A percentile compares a stretch with the other conserved stretches of the same genome.
phyloP scores from a whole-genome alignment of 1,140 invertebrate species.

The Heterodera schachtii region DNA sequence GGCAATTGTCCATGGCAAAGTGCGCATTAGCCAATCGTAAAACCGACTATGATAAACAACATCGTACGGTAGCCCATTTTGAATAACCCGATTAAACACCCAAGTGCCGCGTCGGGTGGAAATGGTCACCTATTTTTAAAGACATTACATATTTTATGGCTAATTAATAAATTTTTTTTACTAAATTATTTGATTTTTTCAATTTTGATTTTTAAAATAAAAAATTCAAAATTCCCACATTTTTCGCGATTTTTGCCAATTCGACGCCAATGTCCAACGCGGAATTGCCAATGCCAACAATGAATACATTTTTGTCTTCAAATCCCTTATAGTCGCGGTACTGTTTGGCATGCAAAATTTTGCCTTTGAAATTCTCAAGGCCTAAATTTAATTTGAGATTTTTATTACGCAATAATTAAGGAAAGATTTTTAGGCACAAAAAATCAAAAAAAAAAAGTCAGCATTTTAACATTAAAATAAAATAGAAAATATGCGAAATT shows the following conservation, averaged over 20 bases:
- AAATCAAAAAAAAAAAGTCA: too few relatives aligned
- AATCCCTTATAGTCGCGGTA: constrained; percentile 66
- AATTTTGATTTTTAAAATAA: too few relatives aligned
- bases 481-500: too few relatives aligned
- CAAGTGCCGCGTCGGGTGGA: constrained; percentile 69
- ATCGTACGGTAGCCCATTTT: constrained; percentile 64
- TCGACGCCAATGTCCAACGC: constrained; percentile 71
- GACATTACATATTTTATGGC: too few relatives aligned
- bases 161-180: too few relatives aligned
- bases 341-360: constrained; percentile 68
- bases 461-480: too few relatives aligned
- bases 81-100: constrained; percentile 66
- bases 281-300: constrained; percentile 71
- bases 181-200: too few relatives aligned
- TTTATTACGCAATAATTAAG: too few relatives aligned
- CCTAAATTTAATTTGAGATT: constrained; percentile 40
- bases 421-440: too few relatives aligned
- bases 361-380: constrained; percentile 67
- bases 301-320: constrained; percentile 67
- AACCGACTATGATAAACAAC: constrained; percentile 48
- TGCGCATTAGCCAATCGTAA: constrained; percentile 50
- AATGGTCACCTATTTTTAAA: constrained; percentile 68
- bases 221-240: too few relatives aligned
- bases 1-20: constrained; percentile 60
- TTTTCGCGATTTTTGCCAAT: constrained; percentile 67